These are phyloP conservation scores for Drosophila fuyamai DNA, from an alignment of 1,140 invertebrate genomes.

Conservation along the genomic window DNA sequence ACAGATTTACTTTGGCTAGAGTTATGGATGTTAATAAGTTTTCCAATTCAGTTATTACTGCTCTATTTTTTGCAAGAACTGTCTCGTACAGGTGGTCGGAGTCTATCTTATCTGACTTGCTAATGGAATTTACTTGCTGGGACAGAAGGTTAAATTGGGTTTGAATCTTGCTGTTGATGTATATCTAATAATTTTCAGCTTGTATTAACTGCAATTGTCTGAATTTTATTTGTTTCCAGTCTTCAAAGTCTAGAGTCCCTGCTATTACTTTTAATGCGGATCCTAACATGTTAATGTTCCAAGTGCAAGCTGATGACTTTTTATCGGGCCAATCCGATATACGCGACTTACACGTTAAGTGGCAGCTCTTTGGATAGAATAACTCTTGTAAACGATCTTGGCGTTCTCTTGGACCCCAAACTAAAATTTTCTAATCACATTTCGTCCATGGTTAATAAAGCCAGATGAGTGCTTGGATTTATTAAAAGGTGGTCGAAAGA, in stretches of 20 bases:
- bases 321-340: too few species aligned
- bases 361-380: too few species aligned
- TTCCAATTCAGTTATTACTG: not conserved
- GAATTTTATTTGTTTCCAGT: not conserved
- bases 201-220: conserved; percentile 5
- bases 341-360: too few species aligned
- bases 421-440: too few species aligned
- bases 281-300: conserved; percentile 2
- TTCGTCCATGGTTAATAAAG: too few species aligned
- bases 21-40: not conserved
- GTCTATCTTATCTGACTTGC: not conserved
- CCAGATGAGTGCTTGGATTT: too few species aligned
- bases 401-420: too few species aligned
- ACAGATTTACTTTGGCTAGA: not conserved
- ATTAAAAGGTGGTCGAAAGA: too few species aligned
- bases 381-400: too few species aligned
- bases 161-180: not conserved
- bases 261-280: not conserved
- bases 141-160: not conserved
- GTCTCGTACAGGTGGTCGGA: not conserved
- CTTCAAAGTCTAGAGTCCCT: not conserved
- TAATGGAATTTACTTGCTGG: not conserved
- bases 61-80: not conserved
- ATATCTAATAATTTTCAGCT: not conserved
- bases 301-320: too few species aligned